phyloP scores from a whole-genome alignment of 37 sponge, comb jelly and placozoan species.

The Lycopodina hypogea region DNA sequence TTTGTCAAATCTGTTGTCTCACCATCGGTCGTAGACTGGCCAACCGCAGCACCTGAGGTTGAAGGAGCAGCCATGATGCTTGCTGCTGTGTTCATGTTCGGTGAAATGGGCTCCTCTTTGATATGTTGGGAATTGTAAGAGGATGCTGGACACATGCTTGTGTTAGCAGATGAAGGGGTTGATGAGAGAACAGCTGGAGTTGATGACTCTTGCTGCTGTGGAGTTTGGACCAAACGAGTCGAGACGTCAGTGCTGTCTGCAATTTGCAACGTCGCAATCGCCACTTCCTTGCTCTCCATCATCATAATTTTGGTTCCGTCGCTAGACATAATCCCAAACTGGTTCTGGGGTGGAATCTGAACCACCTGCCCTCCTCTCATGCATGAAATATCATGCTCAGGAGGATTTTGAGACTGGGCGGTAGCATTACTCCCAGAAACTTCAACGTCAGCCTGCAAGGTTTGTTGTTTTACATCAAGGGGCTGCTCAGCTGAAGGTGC shows the following conservation, averaged over 20 bases:
- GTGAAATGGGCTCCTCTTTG: neutral
- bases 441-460: neutral
- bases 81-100: neutral
- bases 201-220: neutral
- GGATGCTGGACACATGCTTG: neutral
- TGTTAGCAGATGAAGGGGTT: neutral
- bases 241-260: neutral
- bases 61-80: neutral
- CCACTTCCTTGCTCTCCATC: slow-evolving; percentile 1
- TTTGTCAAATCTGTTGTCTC: slow-evolving; percentile 1
- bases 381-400: neutral
- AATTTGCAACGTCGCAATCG: neutral
- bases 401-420: neutral
- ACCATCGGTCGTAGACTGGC: neutral
- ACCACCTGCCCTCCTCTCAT: slow-evolving; percentile 9
- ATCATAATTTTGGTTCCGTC: slow-evolving; percentile 7
- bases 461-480: neutral
- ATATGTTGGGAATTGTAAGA: neutral
- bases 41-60: neutral
- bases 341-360: neutral
- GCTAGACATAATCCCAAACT: slow-evolving; percentile 7
- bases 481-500: neutral
- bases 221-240: neutral
- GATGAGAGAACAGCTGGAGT: neutral
- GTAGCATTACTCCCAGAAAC: neutral